phyloP scores from a whole-genome alignment of 2,888 invertebrate genomes.

The Adela reaumurella region DNA sequence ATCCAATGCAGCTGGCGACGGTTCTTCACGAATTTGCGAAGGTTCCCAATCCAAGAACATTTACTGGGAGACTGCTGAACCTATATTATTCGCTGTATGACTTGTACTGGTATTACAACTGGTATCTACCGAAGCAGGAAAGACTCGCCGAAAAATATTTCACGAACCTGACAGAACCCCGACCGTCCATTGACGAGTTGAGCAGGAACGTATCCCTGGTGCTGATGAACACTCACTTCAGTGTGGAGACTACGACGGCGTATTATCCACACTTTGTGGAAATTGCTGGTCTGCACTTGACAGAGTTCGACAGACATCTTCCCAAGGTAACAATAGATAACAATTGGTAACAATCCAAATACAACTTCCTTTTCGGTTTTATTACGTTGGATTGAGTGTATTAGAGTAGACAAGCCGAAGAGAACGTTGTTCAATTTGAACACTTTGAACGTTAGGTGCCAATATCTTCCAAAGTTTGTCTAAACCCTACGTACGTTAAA shows the following conservation, averaged over 20 bases:
- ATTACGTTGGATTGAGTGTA: too few relatives aligned
- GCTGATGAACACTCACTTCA: conserved; percentile 28
- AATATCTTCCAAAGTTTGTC: too few relatives aligned
- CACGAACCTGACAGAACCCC: conserved; percentile 9
- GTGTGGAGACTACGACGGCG: conserved; percentile 22
- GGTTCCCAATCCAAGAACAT: conserved; percentile 44
- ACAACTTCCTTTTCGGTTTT: too few relatives aligned
- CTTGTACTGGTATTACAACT: conserved; percentile 5
- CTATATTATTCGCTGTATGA: conserved; percentile 25
- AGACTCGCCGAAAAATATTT: conserved; percentile 16
- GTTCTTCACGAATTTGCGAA: conserved; percentile 33
- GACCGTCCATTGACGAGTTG: conserved; percentile 14
- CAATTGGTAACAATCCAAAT: too few relatives aligned
- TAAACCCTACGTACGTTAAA: too few relatives aligned
- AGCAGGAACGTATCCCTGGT: conserved; percentile 19
- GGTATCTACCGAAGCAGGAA: conserved; percentile 11
- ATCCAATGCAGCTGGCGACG: conserved; percentile 38
- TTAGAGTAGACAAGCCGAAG: too few relatives aligned
- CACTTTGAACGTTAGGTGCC: too few relatives aligned
- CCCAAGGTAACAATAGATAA: conserved; percentile 2
- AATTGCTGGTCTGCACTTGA: conserved; percentile 26
- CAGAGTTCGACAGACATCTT: background rate
- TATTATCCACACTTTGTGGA: conserved; percentile 32
- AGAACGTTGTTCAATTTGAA: too few relatives aligned
- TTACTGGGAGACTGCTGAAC: conserved; percentile 48